Base-by-base conservation (phyloP, 2,113 vertebrate genomes). In the Apaloderma vittatum region DNA sequence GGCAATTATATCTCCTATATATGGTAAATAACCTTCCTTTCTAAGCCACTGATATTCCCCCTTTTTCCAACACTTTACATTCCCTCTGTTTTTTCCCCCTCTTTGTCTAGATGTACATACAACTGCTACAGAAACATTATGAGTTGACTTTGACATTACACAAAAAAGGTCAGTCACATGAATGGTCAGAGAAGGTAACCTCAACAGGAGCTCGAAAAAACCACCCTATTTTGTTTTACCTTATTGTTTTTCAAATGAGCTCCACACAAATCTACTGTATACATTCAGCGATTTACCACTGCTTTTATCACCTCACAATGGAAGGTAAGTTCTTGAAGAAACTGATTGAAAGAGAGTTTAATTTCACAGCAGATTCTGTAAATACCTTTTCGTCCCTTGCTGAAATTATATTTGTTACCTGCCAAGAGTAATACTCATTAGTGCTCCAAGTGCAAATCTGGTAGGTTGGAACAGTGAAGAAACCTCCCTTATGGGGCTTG, bases 401-500 rank as follows among this genome's bases (percentile, higher is more conserved):
- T 55, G 78, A 82, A 88, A 92, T 86, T 78, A 70, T 91, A 94
- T 95, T 95, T 96, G 93, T 88, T 94, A 86, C 70, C 73, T 77
- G 95, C 90, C n/a, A 77, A 59, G 90, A 93, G 81, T 43, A 81
- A 90, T 37, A 80, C 55, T 66, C 88, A 85, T 81, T 67, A 46
- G 82, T 15, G 78, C 76, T n/a, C 59, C 86, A 52, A 96, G 91
- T 94, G 95, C 62, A 95, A 61, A 92, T 46, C 79, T 88, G 77
- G 58, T 54, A 93, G 59, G 86, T 90, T 62, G 87, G 36, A 90
- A 83, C 34, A 91, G 68, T 46, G 82, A 80, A 81, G 87, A 95
- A 94, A 83, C 40, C 61, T 97, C 96, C 88, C 95, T 93, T 87
- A 81, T 76, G 95, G 71, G 86, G 86, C 73, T 94, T 93, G 75